A percentile compares a stretch with the other conserved stretches of the same genome.
These are phyloP conservation scores for Ginglymostoma cirratum DNA, from an alignment of 2,113 vertebrate species.

Conservation along the genomic window DNA sequence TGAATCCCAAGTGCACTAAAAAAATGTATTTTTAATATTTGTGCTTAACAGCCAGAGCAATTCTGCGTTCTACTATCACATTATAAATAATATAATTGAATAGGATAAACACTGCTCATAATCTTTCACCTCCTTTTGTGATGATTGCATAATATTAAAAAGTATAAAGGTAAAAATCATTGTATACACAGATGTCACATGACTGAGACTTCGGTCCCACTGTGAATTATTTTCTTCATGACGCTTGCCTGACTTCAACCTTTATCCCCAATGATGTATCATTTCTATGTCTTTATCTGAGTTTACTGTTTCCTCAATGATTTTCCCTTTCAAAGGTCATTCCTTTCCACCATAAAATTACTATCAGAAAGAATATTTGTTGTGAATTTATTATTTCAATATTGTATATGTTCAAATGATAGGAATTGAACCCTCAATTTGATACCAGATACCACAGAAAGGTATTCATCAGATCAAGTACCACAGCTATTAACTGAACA, in stretches of 20 bases:
- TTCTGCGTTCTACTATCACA: not conserved
- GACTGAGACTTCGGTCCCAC: not conserved
- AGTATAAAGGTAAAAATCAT: not conserved
- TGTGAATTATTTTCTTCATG: not conserved
- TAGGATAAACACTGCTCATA: not conserved
- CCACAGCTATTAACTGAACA: not conserved
- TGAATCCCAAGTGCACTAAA: not conserved
- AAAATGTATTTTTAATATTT: not conserved
- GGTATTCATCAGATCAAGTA: not conserved
- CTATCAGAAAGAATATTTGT: not conserved
- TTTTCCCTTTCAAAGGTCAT: not conserved
- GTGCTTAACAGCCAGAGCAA: not conserved
- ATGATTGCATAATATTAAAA: not conserved
- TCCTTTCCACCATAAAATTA: not conserved
- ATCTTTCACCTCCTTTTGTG: not conserved
- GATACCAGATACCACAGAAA: not conserved
- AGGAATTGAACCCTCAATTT: not conserved
- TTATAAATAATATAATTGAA: not conserved
- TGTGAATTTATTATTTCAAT: not conserved
- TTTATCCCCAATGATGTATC: not conserved
- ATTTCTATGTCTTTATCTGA: not conserved
- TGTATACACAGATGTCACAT: not conserved
- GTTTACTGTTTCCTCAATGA: not conserved
- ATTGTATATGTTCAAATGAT: not conserved
- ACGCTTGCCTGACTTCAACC: not conserved